These are phyloP conservation scores for Leuctra nigra DNA, from an alignment of 2,888 invertebrate species.

Conservation along the genomic window DNA sequence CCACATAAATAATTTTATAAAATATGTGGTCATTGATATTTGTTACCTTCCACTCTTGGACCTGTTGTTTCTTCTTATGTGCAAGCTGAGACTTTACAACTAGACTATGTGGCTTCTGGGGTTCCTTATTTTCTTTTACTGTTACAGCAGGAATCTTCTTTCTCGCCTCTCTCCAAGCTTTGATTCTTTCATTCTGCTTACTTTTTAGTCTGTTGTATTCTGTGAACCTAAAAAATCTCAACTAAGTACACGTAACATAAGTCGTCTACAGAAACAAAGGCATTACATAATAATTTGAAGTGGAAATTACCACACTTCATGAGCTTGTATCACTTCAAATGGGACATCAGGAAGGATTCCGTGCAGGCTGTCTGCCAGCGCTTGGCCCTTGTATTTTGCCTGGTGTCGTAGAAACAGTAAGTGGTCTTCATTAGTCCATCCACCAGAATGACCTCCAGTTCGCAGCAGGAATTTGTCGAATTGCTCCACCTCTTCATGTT, in stretches of 20 bases:
- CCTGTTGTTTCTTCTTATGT: no score
- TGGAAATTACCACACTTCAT: slow-evolving; percentile 10
- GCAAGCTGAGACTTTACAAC: no score
- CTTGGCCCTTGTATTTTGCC: slow-evolving; percentile 19
- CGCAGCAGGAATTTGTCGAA: slow-evolving; percentile 26
- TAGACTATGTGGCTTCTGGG: no score
- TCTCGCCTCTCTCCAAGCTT: slow-evolving; percentile 40
- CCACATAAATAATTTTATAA: no score
- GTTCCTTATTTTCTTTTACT: no score
- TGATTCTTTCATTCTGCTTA: slow-evolving; percentile 41
- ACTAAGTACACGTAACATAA: background rate
- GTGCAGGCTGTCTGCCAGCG: slow-evolving; percentile 19
- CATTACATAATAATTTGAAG: background rate
- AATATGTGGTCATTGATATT: no score
- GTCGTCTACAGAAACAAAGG: background rate
- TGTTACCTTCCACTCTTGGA: no score
- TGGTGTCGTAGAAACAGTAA: slow-evolving; percentile 27
- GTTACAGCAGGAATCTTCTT: slow-evolving; percentile 24
- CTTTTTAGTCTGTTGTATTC: slow-evolving; percentile 41
- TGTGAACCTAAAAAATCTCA: slow-evolving; percentile 36
- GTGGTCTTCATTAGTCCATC: slow-evolving; percentile 31
- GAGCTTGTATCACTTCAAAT: background rate
- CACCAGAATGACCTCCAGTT: slow-evolving; percentile 30
- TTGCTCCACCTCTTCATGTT: slow-evolving; percentile 3
- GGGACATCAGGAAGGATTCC: slow-evolving; percentile 22